Conservation (phyloP, 2,888 invertebrate genomes). For the Aporophyla nigra region DNA sequence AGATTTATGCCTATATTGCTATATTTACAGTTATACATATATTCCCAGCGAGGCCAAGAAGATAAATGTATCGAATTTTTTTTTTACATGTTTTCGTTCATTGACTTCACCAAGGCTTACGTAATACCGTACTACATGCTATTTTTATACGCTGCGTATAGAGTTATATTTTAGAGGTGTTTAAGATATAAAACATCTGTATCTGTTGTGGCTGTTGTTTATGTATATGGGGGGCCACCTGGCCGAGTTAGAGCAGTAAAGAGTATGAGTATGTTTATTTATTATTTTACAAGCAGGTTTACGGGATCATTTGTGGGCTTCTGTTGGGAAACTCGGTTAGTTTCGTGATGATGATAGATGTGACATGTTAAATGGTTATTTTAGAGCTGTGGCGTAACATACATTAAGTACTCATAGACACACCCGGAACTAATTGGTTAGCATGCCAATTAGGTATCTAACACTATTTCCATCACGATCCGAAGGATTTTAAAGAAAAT, state of each 20-base stretch:
- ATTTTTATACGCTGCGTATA: conserved; percentile 24
- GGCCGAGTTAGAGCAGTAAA: not conserved
- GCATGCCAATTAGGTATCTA: not conserved
- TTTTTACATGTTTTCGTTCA: conserved; percentile 15
- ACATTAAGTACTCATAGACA: not conserved
- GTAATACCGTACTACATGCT: conserved; percentile 11
- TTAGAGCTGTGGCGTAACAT: not conserved
- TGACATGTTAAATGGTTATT: not conserved
- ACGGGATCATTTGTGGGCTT: not conserved
- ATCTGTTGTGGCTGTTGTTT: conserved; percentile 29
- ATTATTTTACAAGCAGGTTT: conserved; percentile 2
- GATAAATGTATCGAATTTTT: conserved; percentile 12
- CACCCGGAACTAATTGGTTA: not conserved
- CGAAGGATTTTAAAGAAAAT: not conserved
- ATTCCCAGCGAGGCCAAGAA: not conserved
- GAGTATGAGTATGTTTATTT: conserved; percentile 25
- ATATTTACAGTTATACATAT: not conserved
- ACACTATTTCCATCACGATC: not conserved
- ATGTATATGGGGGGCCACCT: conserved; percentile 20
- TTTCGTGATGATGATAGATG: not conserved
- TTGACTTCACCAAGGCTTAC: conserved; percentile 15
- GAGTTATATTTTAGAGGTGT: not conserved
- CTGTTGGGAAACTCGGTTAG: not conserved
- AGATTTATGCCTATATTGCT: no score
- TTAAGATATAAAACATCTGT: conserved; percentile 14